Evolutionary conservation across 2,888 invertebrate species (phyloP), one percentile per base, ranked within the genome.

Genomic region (Perizoma flavofasciatum): DNA sequence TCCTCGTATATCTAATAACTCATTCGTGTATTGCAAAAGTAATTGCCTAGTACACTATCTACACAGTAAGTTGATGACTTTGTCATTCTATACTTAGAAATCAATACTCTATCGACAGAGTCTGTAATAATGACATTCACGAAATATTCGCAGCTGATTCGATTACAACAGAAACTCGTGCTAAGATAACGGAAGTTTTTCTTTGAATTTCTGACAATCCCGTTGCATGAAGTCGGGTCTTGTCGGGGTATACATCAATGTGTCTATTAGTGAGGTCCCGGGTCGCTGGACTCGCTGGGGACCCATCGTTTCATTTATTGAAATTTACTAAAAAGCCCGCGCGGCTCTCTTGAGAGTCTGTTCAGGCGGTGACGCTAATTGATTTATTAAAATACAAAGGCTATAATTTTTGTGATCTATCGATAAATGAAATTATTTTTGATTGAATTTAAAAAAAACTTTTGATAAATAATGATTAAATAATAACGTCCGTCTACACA

Each of bases 231-330:
- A 61, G 66, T 58, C 56, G 56, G 52, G 49, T 48, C 34, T 49
- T 47, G 48, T 22, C 43, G 40, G 58, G 70, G 75, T 74, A 89
- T 89, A 79, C 81, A 86, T 90, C 87, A 89, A 88, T 85, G 75
- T 88, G 85, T 88, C 88, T 78, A 88, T 89, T 90, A 87, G 72
- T 67, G 63, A 34, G 40, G 63, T 52, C 60, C 68, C 67, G 60
- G 71, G n/a, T 22, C 22, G 22, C 22, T 22, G 22, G 22, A 22
- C 22, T 67, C 71, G 67, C 63, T 56, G 66, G 71, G 82, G 88
- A 84, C 72, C 69, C 82, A 86, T 90, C 84, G 78, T 83, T 88
- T 90, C 78, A 88, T 89, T 88, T 86, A 84, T 81, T 80, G 78
- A 80, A 83, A 82, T 82, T 74, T 74, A 73, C 75, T 79, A 77